Evolutionary conservation across 1,140 invertebrate species (phyloP).

Genomic region (silkworm (Bombyx mori)): ASM3026992v2 NC_085117.1:7981501-7982000

Average conservation of each 20-base stretch:
- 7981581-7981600: not conserved
- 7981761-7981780: constrained; percentile 23
- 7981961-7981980: constrained; percentile 67
- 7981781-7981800: constrained; percentile 17
- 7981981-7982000: constrained; percentile 58
- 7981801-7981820: constrained; percentile 22
- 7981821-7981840: not conserved
- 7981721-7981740: constrained; percentile 50
- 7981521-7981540: constrained; percentile 49
- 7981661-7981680: constrained; percentile 41
- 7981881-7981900: constrained; percentile 20
- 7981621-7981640: not conserved
- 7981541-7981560: constrained; percentile 31
- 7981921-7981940: constrained; percentile 55
- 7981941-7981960: constrained; percentile 68
- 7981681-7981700: constrained; percentile 33
- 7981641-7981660: constrained; percentile 41
- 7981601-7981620: not conserved
- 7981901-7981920: constrained; percentile 41
- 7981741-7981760: constrained; percentile 31
- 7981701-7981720: constrained; percentile 38
- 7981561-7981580: too few relatives aligned
- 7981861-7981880: too few relatives aligned
- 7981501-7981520: constrained; percentile 26
- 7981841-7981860: too few relatives aligned